These are phyloP conservation scores for Colletes latitarsis DNA, from an alignment of 1,140 invertebrate species.

Conservation along the genomic window DNA sequence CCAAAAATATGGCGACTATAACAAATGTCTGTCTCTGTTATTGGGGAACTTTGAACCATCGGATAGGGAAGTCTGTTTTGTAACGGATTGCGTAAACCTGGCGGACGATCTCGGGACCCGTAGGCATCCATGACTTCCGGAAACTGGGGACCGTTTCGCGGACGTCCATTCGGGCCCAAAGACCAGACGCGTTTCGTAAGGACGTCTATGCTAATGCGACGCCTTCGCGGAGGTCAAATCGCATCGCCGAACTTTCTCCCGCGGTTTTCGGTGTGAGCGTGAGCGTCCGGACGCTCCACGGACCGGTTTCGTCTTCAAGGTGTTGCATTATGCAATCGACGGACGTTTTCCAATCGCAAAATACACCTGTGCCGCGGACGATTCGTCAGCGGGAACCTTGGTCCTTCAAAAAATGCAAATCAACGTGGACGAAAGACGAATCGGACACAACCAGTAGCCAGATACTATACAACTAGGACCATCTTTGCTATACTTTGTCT, in stretches of 20 bases:
- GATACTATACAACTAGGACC: too few relatives aligned
- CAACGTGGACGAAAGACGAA: too few relatives aligned
- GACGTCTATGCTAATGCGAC: conserved; percentile 24
- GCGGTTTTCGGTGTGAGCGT: neutral
- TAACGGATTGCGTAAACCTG: neutral
- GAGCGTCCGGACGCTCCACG: neutral
- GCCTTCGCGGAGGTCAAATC: conserved; percentile 49
- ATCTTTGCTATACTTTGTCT: too few relatives aligned
- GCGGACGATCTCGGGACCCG: too few relatives aligned
- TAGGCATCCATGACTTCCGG: too few relatives aligned
- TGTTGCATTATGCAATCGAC: neutral
- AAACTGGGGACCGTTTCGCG: too few relatives aligned
- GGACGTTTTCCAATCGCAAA: conserved; percentile 13
- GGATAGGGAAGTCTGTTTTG: neutral
- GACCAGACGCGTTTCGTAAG: conserved; percentile 32
- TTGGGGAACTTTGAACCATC: too few relatives aligned
- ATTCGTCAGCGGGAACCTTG: neutral
- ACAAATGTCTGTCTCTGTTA: too few relatives aligned
- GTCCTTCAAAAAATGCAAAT: too few relatives aligned
- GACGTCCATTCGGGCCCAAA: too few relatives aligned
- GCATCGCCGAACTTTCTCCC: conserved; percentile 51
- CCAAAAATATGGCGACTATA: too few relatives aligned
- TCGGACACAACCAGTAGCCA: too few relatives aligned
- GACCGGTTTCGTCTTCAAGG: conserved; percentile 26
- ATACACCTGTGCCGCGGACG: neutral